Conservation (phyloP, 2,888 invertebrate genomes). For the Iphiclides podalirius region DNA sequence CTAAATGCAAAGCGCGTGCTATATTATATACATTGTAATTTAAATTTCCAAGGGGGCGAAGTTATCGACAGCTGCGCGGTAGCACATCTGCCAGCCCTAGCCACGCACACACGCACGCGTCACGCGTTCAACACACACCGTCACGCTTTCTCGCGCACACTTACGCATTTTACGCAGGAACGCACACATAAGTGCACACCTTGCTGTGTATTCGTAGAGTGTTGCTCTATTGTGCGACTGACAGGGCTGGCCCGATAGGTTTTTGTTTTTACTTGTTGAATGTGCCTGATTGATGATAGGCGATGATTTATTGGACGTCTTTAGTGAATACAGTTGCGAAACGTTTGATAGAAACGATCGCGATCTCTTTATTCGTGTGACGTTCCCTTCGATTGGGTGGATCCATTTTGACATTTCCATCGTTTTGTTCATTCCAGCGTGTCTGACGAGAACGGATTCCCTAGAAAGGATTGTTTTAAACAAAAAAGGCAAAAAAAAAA, state of each 20-base stretch:
- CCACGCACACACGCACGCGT: conserved; percentile 39
- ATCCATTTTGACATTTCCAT: conserved; percentile 14
- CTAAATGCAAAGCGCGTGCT: conserved; percentile 75
- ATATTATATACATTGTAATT: conserved; percentile 55
- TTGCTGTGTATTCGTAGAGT: conserved; percentile 44
- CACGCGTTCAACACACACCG: conserved; percentile 34
- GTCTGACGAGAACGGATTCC: too few species aligned
- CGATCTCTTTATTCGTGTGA: conserved; percentile 26
- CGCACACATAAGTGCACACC: conserved; percentile 36
- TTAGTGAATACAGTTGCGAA: conserved; percentile 55
- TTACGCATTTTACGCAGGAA: conserved; percentile 26
- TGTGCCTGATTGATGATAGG: conserved; percentile 71
- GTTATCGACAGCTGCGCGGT: conserved; percentile 65
- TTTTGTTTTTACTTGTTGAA: conserved; percentile 79
- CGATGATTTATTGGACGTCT: conserved; percentile 69
- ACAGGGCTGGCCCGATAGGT: conserved; percentile 61
- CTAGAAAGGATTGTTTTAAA: too few species aligned
- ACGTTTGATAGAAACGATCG: conserved; percentile 47
- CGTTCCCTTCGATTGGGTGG: conserved; percentile 21
- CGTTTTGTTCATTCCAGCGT: too few species aligned
- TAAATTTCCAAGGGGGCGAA: conserved; percentile 45
- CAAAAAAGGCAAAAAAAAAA: too few species aligned
- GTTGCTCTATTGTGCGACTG: conserved; percentile 51
- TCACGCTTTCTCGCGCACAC: conserved; percentile 33
- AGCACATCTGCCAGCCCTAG: conserved; percentile 68